Evolutionary conservation across 2,113 vertebrate species (phyloP), one percentile per base, ranked within the genome.

Genomic region (Oryzias woworae): DNA sequence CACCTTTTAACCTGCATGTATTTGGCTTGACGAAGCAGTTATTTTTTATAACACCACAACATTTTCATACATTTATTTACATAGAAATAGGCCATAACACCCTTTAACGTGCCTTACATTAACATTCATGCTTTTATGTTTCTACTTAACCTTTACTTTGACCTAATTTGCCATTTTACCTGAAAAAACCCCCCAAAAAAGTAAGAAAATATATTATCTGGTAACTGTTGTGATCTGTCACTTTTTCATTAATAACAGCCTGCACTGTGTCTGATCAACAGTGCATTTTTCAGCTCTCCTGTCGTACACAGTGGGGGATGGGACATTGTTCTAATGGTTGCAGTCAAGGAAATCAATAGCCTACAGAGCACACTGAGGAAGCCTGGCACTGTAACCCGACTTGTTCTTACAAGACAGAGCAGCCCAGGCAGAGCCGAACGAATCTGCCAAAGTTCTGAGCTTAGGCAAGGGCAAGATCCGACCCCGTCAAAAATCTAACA

Each of bases 331-430:
- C 12, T 14, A 36, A 20, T 66, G 69, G 43, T 43, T 55, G 69
- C 70, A 65, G 63, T 85, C 67, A 76, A 62, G 79, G 65, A 84
- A 88, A 93, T 93, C 89, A 91, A 90, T 91, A 87, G 69, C 53
- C 60, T 66, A 80, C 78, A 80, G 53, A 74, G 73, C 66, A 50
- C 65, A 76, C 36, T 55, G 67, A 73, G 75, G 52, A 53, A 59
- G 78, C 54, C 76, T 78, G 82, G 64, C 53, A 64, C 72, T 84
- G 78, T 90, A 90, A 90, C 82, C 75, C 51, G 86, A 91, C 90
- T 87, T 87, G 69, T 83, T 71, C 50, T 75, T 54, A 65, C 68
- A 54, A 66, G 70, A 76, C 55, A 61, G 51, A 49, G 57, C 20
- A 60, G 71, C 61, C 57, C 48, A 80, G 56, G 24, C 14, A 3